A percentile compares a stretch with the other conserved stretches of the same genome.
Conservation (phyloP, 2,888 invertebrate genomes). For the Agrochola lota region DNA sequence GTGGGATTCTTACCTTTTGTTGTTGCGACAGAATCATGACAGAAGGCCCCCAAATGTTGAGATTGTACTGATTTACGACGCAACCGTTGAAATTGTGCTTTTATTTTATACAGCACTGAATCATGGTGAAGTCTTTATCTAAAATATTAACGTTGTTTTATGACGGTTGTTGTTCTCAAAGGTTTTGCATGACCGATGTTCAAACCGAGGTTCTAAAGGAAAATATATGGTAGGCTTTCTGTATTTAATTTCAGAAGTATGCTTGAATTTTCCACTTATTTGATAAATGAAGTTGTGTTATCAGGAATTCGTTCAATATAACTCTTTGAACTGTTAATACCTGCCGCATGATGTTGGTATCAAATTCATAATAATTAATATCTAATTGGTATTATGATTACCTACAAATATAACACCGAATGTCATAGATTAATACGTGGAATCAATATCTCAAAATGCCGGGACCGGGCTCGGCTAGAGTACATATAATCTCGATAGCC, state of each 20-base stretch:
- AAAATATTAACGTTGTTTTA: constrained; percentile 67
- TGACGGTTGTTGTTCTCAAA: constrained; percentile 60
- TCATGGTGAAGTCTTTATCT: constrained; percentile 66
- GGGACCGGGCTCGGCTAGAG: background rate
- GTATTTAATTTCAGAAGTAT: constrained; percentile 13
- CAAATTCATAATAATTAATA: background rate
- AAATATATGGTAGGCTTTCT: constrained; percentile 13
- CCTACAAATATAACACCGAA: background rate
- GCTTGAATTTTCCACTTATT: background rate
- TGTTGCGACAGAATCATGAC: constrained; percentile 76
- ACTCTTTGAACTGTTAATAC: background rate
- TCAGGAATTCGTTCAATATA: background rate
- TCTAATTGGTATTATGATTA: background rate
- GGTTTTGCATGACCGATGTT: constrained; percentile 53
- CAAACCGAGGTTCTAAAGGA: constrained; percentile 14
- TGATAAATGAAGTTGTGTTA: background rate
- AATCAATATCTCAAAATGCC: constrained; percentile 2
- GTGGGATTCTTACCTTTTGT: constrained; percentile 81
- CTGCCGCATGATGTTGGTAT: too few relatives aligned
- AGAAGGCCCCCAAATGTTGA: constrained; percentile 74
- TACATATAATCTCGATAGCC: constrained; percentile 15
- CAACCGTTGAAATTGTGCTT: constrained; percentile 74
- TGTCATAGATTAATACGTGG: background rate
- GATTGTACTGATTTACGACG: constrained; percentile 80
- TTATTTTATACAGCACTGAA: constrained; percentile 65